Conservation (phyloP, 2,797 vertebrate species). For the Tolypeutes matacus region DNA sequence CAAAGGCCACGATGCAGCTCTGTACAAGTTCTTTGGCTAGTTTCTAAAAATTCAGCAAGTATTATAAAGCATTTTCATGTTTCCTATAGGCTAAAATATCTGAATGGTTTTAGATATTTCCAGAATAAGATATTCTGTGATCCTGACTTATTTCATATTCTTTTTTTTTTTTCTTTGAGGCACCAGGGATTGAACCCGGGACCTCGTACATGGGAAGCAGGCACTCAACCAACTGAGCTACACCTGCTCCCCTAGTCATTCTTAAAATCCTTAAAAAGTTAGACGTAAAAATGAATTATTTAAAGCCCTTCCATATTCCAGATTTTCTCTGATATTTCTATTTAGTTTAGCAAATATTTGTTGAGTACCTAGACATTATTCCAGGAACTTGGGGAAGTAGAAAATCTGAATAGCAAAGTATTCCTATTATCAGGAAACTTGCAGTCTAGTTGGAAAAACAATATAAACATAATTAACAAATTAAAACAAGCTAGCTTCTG, state of each 20-base stretch:
- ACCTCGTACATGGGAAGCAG: too few species aligned
- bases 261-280: constrained; percentile 41
- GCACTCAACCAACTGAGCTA: too few species aligned
- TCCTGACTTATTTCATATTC: constrained; percentile 54
- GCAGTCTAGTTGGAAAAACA: neutral
- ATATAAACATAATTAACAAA: neutral
- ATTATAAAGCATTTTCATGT: neutral
- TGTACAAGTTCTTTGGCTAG: constrained; percentile 39
- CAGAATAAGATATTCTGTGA: constrained; percentile 40
- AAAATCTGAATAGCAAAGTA: neutral
- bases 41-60: constrained; percentile 50
- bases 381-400: neutral
- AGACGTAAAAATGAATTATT: constrained; percentile 30
- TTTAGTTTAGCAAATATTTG: constrained; percentile 36
- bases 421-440: constrained; percentile 1
- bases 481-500: neutral
- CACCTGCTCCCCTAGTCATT: neutral
- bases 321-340: constrained; percentile 36
- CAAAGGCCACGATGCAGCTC: neutral
- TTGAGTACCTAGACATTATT: constrained; percentile 18
- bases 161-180: too few species aligned
- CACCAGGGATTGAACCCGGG: too few species aligned
- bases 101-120: neutral
- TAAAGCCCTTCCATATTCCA: neutral
- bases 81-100: neutral